Conservation (phyloP, 1,140 invertebrate genomes). For the Sinella curviseta region DNA sequence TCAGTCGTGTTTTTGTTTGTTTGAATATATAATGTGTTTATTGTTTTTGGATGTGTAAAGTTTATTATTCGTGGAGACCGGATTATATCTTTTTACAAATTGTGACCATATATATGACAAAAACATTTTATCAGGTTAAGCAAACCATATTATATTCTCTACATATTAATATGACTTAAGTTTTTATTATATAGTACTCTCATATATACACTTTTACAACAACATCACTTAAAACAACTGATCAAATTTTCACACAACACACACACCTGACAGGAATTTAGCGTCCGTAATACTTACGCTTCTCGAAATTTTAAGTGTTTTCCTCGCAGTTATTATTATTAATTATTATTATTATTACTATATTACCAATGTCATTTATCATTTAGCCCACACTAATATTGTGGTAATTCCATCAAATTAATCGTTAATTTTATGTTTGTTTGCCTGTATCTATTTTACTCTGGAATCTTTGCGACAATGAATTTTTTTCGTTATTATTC, state of each 20-base stretch:
- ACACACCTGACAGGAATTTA: background rate
- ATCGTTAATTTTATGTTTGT: too few relatives aligned
- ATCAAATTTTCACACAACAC: background rate
- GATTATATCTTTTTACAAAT: background rate
- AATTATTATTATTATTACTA: too few relatives aligned
- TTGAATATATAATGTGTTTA: slow-evolving; percentile 11
- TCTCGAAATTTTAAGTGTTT: slow-evolving; percentile 15
- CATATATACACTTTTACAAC: background rate
- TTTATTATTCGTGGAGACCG: background rate
- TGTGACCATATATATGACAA: slow-evolving; percentile 16
- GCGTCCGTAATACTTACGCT: slow-evolving; percentile 12
- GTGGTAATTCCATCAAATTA: too few relatives aligned
- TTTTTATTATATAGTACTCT: slow-evolving; percentile 1
- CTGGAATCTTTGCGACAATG: too few relatives aligned
- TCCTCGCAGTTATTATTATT: background rate
- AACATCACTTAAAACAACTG: too few relatives aligned
- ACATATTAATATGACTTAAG: background rate
- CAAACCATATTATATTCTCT: too few relatives aligned
- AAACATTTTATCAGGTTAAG: slow-evolving; percentile 13
- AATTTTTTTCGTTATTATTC: too few relatives aligned
- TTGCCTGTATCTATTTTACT: too few relatives aligned
- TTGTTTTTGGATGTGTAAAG: background rate
- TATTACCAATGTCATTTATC: too few relatives aligned
- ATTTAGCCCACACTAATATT: too few relatives aligned
- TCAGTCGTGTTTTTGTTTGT: slow-evolving; percentile 4